Evolutionary conservation across 2,113 vertebrate genomes (phyloP), one percentile per base, ranked within the genome.

Genomic region (Oncorhynchus keta): DNA sequence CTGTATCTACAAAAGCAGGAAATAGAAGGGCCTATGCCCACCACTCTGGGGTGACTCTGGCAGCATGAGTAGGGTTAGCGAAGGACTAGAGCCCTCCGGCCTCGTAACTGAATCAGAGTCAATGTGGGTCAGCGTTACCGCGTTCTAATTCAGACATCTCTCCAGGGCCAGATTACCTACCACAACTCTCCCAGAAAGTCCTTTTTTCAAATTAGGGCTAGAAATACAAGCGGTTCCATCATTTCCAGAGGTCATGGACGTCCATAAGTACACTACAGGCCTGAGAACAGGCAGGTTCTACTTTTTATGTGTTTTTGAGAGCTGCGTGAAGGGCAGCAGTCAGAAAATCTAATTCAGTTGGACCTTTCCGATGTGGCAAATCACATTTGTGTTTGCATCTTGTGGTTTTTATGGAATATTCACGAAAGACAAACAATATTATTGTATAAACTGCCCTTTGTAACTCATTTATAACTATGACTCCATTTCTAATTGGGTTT

Each of bases 141-240:
- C 73, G 74, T 89, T 86, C 86, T 90, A 89, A 89, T 90, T 92
- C 84, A 79, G 83, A 85, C 70, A 55, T 84, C 69, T 89, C 90
- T 87, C 73, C 83, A 35, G 88, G 87, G 79, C 72, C 22, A 82
- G 83, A 90, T 89, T 89, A 89, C 78, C 76, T 64, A 32, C 32
- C 62, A 80, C 81, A 86, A 86, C 79, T 76, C 77, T 81, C 76
- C 79, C 72, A 79, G 48, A 77, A 85, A 59, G 74, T 76, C 83
- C n/a, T 73, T 76, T 20, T 30, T 16, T 81, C 55, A 79, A 86
- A 75, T 84, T 76, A 74, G 79, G 77, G 75, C 74, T 75, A 81
- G 79, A 87, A 91, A 84, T 84, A 85, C 73, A 78, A 79, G 72
- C 79, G 78, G 67, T 64, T 69, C 74, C 26, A 73, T 85, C 55